A percentile compares a stretch with the other conserved stretches of the same genome.
Conservation (phyloP, 2,113 vertebrate species). For the Neomonachus schauinslandi region DNA sequence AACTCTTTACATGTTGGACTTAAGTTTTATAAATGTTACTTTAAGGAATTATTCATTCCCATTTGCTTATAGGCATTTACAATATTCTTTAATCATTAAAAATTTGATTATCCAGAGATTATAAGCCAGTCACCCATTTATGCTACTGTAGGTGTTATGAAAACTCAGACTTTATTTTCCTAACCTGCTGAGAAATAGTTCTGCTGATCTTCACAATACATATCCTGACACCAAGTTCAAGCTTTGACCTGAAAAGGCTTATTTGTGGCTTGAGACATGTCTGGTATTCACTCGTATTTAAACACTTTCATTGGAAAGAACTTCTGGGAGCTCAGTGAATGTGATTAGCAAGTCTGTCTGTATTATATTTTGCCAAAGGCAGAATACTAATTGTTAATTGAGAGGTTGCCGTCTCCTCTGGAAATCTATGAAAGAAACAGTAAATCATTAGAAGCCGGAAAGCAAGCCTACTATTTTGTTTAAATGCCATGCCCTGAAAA, state of each 20-base stretch:
- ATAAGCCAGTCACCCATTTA: neutral
- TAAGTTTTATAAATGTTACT: neutral
- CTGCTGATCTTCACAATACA: neutral
- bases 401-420: neutral
- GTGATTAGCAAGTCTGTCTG: neutral
- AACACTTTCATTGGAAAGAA: neutral
- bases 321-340: neutral
- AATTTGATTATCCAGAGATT: neutral
- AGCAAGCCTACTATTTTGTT: neutral
- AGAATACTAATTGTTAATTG: neutral
- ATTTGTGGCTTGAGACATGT: neutral
- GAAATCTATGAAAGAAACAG: constrained; percentile 15
- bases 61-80: neutral
- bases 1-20: neutral
- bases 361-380: neutral
- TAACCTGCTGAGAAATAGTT: neutral
- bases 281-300: neutral
- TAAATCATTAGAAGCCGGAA: neutral
- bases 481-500: neutral
- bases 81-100: constrained; percentile 13
- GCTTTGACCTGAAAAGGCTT: neutral
- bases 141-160: neutral
- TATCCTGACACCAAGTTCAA: neutral
- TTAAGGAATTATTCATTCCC: neutral
- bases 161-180: neutral